These are phyloP conservation scores for Acanthococcus lagerstroemiae DNA, from an alignment of 2,888 invertebrate species.

Conservation along the genomic window DNA sequence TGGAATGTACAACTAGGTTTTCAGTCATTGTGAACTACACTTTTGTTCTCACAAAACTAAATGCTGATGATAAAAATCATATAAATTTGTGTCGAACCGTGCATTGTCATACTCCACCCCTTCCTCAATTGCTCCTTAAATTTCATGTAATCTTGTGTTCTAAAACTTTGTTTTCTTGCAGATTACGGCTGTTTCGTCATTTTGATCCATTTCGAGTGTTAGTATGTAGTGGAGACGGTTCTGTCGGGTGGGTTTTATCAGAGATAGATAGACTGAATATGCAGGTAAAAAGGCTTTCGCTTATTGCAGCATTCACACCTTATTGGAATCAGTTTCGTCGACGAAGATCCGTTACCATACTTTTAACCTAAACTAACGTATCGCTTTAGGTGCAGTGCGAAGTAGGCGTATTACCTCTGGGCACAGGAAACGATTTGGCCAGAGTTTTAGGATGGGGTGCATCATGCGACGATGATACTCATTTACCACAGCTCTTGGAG, in stretches of 20 bases:
- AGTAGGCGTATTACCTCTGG: slow-evolving; percentile 87
- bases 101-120: no score
- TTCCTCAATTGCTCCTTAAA: no score
- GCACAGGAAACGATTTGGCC: slow-evolving; percentile 93
- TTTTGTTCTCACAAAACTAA: no score
- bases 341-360: neutral
- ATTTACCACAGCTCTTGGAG: slow-evolving; percentile 81
- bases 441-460: slow-evolving; percentile 94
- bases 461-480: slow-evolving; percentile 89
- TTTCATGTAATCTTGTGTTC: no score
- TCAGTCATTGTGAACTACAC: no score
- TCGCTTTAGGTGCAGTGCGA: slow-evolving; percentile 72
- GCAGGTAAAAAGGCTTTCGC: slow-evolving; percentile 61
- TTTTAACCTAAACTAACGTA: neutral
- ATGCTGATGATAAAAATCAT: no score
- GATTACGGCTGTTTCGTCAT: slow-evolving; percentile 78
- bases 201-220: slow-evolving; percentile 92
- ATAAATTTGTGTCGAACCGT: no score
- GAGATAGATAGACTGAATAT: slow-evolving; percentile 91
- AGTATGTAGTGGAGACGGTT: slow-evolving; percentile 95
- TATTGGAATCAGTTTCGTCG: no score
- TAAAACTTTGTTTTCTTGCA: slow-evolving; percentile 42
- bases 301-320: no score
- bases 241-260: slow-evolving; percentile 94
- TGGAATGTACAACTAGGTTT: no score